Evolutionary conservation across 2,113 vertebrate species (phyloP).

Genomic region (Pyrgilauda ruficollis): DNA sequence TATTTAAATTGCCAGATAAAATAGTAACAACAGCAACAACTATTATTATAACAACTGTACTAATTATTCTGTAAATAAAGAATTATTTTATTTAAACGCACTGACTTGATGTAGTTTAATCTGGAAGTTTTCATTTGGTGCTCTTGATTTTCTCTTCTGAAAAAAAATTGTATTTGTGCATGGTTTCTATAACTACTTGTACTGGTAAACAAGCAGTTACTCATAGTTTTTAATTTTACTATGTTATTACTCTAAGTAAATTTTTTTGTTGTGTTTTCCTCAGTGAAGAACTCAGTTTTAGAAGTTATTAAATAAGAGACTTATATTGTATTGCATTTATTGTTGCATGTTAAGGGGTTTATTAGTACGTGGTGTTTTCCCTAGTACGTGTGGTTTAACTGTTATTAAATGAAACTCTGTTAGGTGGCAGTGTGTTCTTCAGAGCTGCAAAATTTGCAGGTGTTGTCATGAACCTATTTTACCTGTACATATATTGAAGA

Average conservation of each 20-base stretch:
- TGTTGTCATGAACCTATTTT: not conserved
- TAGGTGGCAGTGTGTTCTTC: not conserved
- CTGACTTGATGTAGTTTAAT: not conserved
- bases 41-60: not conserved
- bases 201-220: not conserved
- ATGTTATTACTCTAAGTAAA: not conserved
- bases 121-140: not conserved
- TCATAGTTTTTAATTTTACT: not conserved
- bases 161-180: not conserved
- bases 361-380: not conserved
- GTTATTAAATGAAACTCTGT: not conserved
- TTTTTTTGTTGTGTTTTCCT: not conserved
- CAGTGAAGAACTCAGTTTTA: not conserved
- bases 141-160: not conserved
- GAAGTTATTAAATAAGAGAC: not conserved
- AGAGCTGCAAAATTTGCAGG: not conserved
- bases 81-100: not conserved
- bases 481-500: not conserved
- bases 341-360: not conserved
- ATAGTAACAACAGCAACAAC: too few relatives aligned
- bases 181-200: not conserved
- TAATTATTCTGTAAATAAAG: not conserved
- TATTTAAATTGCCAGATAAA: not conserved
- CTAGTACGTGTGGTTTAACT: accelerated
- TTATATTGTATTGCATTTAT: not conserved